Base-by-base conservation (phyloP, 2,888 invertebrate species). In the Yponomeuta plumbellus region DNA sequence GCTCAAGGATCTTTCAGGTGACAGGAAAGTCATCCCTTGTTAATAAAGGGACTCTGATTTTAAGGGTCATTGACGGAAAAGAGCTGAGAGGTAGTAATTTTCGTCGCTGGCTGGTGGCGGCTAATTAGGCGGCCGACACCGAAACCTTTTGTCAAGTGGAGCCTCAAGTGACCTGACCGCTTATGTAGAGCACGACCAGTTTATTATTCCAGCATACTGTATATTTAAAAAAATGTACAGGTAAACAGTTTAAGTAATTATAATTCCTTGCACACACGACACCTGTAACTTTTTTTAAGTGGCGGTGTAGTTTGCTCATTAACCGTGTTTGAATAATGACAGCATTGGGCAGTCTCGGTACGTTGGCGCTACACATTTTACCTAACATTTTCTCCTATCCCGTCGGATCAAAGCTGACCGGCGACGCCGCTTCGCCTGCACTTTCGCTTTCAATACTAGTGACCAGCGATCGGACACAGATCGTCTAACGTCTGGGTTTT, bases 391-490 rank as follows among this genome's bases (percentile, higher is more conserved):
- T 59, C 59, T 59, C 59, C 59, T 21, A 59, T 59, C 59, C 59
- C 44, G 44, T 52, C 44, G 44, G 44, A 52, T 52, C 44, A 59
- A 13, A 59, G 59, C 59, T 13, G 59, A 59, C 59, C 13, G 13
- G 23, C 11, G 59, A 23, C 59, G 59, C 22, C 23, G 59, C 23
- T 23, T 82, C 77, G 80, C 83, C 82, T 77, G 79, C 85, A 85
- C 86, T 88, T 86, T 87, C 87, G 78, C 85, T 87, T 83, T 86
- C 81, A 71, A 76, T 72, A 71, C 74, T 75, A 75, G 73, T 74
- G 69, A 72, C 71, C 26, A 58, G 66, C 65, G 66, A 69, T 68
- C 70, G 71, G 71, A 71, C 70, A 66, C 44, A 52, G 44, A 52
- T 52, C 44, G 44, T 52, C 44, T 52, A 11, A 17, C 44, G 17